phyloP scores from a whole-genome alignment of 2,113 vertebrate species.

The Gopherus flavomarginatus region DNA sequence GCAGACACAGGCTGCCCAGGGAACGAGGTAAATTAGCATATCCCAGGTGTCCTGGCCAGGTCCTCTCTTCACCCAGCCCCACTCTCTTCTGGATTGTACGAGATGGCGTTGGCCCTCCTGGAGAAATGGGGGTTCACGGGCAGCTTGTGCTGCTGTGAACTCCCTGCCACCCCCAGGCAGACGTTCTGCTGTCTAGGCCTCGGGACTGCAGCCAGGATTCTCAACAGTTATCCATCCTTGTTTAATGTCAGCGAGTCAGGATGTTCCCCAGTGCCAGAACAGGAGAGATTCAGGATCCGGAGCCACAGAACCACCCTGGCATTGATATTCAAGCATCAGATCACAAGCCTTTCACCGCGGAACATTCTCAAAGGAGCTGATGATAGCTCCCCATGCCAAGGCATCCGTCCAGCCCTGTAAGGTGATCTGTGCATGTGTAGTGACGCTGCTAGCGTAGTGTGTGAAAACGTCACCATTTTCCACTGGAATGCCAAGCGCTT shows the following conservation, averaged over 20 bases:
- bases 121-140: neutral
- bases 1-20: no score
- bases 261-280: neutral
- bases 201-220: neutral
- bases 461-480: neutral
- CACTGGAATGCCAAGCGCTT: neutral
- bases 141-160: no score
- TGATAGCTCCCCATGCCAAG: neutral
- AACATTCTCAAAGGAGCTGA: neutral
- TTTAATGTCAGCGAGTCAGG: neutral
- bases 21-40: neutral
- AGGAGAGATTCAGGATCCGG: neutral
- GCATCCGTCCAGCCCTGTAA: neutral
- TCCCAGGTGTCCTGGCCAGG: neutral
- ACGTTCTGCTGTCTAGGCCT: neutral
- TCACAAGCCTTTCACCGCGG: neutral
- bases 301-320: neutral
- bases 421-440: neutral
- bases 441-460: neutral
- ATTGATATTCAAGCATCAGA: neutral
- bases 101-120: neutral
- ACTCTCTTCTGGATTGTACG: neutral
- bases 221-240: neutral
- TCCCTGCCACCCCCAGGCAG: neutral
- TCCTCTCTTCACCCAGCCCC: neutral